Evolutionary conservation across 2,113 vertebrate genomes (phyloP), one percentile per base, ranked within the genome.

Genomic region (Terrapene triunguis): DNA sequence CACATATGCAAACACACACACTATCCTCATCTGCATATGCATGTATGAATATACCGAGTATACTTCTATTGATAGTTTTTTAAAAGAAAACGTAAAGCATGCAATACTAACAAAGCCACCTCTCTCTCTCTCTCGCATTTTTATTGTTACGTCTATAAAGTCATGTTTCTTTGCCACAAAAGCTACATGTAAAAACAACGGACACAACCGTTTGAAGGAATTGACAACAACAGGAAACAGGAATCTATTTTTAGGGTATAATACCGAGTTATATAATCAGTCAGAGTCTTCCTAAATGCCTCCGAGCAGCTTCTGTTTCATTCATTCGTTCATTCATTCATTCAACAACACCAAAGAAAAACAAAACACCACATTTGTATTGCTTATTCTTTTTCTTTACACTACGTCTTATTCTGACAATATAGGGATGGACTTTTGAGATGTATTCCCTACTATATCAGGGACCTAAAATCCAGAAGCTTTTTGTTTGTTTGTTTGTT

Each of bases 211-310:
- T 80, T 47, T 53, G 85, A 95, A 97, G 72, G 91, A 93, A 91
- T 90, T 96, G 93, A 94, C 82, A 98, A 92, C 95, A 97, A 98
- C 98, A 98, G 98, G 98, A 98, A 98, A 95, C 54, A 10, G 90
- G 80, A n/a, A 76, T 94, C 97, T 98, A 98, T 98, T 98, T 98
- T 98, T 98, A 98, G 98, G 97, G 59, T 87, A 96, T 96, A 98
- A 98, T 97, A 96, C 96, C 94, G 97, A 98, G 97, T 95, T 97
- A 98, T 97, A 95, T 80, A 95, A 97, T 94, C 82, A 92, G 90
- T 87, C 93, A 95, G 95, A 87, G 50, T 92, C 92, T 98, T 98
- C 96, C 97, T 96, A 97, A 96, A 95, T 97, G 97, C 98, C 97
- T 97, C 38, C 84, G 78, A 98, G 96, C 97, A 97, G 89, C 96